Evolutionary conservation across 2,888 invertebrate genomes (phyloP), one percentile per base, ranked within the genome.

Genomic region (Altica lythri): DNA sequence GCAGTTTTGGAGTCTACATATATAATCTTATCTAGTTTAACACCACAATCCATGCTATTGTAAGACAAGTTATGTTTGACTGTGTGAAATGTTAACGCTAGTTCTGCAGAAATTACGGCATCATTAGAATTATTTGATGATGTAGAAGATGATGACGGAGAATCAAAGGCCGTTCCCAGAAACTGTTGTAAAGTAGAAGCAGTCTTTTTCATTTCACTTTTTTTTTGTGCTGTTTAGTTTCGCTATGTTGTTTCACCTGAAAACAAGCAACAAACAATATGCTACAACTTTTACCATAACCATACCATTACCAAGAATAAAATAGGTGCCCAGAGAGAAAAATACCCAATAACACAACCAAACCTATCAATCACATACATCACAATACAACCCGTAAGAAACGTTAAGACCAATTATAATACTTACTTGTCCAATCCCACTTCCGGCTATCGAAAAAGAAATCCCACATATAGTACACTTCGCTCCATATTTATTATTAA

Each of bases 41-140:
- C 19, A 9, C 17, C 37, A 46, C 68, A 66, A 42, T 68, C 67
- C 65, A 63, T 60, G 49, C 61, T 65, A 55, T 67, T 68, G 45
- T 67, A 68, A 2, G 68, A 68, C 4, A 65, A 50, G 61, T 68
- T 66, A 55, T 70, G 67, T 49, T 69, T 68, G 5, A 70, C 65
- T 16, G 38, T 47, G 63, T 68, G 67, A 44, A 51, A 68, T 56
- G 65, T 62, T 51, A 65, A 18, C 2, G 18, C 38, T n/a, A 38
- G 19, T 38, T 38, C 19, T 1, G 18, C 19, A 1, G 68, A 17
- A 10, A 35, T 14, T 10, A 37, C 37, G 4, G 35, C 25, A 13
- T 47, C 47, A 35, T 22, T 8, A 5, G 1, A 56, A 43, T 22
- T 19, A 19, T 37, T 14, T 37, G 2, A 16, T 17, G 2, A 17